Evolutionary conservation across 2,888 invertebrate species (phyloP), one percentile per base, ranked within the genome.

Genomic region (Polylopha cassiicola): DNA sequence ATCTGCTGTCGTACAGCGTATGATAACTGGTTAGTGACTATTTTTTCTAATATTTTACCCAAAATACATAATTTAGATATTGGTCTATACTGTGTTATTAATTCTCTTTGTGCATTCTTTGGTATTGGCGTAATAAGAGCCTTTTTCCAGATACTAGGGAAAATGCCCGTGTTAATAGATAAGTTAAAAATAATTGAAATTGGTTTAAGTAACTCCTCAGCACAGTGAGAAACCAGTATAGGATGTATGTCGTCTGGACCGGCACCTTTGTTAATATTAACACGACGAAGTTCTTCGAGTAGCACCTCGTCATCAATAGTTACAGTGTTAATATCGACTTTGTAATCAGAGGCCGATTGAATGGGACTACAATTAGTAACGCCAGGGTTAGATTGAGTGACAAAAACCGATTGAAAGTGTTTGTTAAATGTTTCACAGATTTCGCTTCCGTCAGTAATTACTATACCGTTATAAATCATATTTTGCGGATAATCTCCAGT

Each of bases 281-380:
- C n/a, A n/a, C n/a, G n/a, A n/a, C n/a, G n/a, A n/a, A n/a, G n/a
- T n/a, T n/a, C n/a, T n/a, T n/a, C n/a, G n/a, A n/a, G n/a, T n/a
- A n/a, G n/a, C n/a, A n/a, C n/a, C n/a, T n/a, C n/a, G n/a, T n/a
- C n/a, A n/a, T 32, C 28, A 30, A 29, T 51, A 50, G 46, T 47
- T 50, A 51, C 54, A 43, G 43, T 51, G 53, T 52, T 57, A 58
- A 62, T 61, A 61, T 54, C 60, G 55, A 53, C 37, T 44, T 42
- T 47, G 51, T 51, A 51, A 61, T 53, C 46, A 44, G 29, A 48
- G 51, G 4, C 18, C 4, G 3, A 32, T 24, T 16, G 4, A 14
- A 1, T 11, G 7, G 9, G 11, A 4, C 2, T n/a, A 18, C 8
- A 2, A 7, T 5, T 9, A 15, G 3, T n/a, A 3, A 9, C 8